Conservation (phyloP, 2,888 invertebrate species). For the Synanthedon andrenaeformis region DNA sequence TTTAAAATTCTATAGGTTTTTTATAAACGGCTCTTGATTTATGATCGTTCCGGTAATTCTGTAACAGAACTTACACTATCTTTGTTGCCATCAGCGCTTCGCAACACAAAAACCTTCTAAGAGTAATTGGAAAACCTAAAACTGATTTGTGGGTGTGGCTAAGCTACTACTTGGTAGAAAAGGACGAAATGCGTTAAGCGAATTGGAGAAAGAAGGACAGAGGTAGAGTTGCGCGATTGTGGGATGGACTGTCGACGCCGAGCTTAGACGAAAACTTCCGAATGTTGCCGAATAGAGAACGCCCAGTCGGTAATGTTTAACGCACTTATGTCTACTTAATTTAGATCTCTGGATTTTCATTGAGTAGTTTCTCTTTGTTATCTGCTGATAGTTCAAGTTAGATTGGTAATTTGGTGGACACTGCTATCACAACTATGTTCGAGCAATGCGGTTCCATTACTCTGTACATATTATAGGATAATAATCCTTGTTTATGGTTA, state of each 20-base stretch:
- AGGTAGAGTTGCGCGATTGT: slow-evolving; percentile 26
- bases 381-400: slow-evolving; percentile 17
- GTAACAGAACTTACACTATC: slow-evolving; percentile 43
- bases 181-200: slow-evolving; percentile 29
- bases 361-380: slow-evolving; percentile 9
- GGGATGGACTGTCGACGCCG: slow-evolving; percentile 46
- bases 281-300: slow-evolving; percentile 41
- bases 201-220: slow-evolving; percentile 29
- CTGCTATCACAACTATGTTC: slow-evolving; percentile 30
- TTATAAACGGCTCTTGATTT: background rate
- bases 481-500: slow-evolving; percentile 25
- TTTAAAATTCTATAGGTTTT: too few relatives aligned
- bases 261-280: slow-evolving; percentile 43
- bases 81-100: slow-evolving; percentile 40
- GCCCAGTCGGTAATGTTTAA: slow-evolving; percentile 48
- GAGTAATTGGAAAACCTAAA: slow-evolving; percentile 60
- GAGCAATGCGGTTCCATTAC: slow-evolving; percentile 32
- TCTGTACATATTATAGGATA: slow-evolving; percentile 16
- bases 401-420: slow-evolving; percentile 22
- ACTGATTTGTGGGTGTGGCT: slow-evolving; percentile 48
- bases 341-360: slow-evolving; percentile 29
- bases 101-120: slow-evolving; percentile 52
- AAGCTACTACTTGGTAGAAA: slow-evolving; percentile 17
- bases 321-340: slow-evolving; percentile 21
- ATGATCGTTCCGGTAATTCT: background rate